These are phyloP conservation scores for Dreissena rostriformis DNA, from an alignment of 1,140 invertebrate genomes.

Conservation along the genomic window DNA sequence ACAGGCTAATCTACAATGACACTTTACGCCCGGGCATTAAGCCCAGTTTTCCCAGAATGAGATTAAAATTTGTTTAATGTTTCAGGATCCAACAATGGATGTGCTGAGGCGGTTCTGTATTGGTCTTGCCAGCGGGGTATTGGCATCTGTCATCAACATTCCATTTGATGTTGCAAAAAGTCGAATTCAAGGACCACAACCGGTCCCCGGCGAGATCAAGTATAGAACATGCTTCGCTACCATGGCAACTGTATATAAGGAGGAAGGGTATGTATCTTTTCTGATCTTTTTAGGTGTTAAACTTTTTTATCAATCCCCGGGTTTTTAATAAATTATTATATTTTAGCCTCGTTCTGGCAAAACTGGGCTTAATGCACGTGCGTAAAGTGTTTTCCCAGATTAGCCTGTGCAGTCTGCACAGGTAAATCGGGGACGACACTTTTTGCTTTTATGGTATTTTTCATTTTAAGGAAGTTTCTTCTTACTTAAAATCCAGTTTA, in stretches of 20 bases:
- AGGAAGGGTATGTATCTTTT: slow-evolving; percentile 89
- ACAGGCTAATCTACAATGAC: no score
- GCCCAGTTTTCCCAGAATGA: no score
- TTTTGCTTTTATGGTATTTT: no score
- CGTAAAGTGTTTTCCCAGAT: no score
- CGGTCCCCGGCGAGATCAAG: slow-evolving; percentile 87
- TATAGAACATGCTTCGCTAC: slow-evolving; percentile 90
- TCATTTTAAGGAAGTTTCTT: no score
- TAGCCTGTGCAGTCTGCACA: no score
- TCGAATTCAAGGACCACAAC: slow-evolving; percentile 94
- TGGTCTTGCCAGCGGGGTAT: slow-evolving; percentile 91
- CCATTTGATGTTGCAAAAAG: slow-evolving; percentile 98
- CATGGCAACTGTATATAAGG: slow-evolving; percentile 89
- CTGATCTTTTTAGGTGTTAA: background rate
- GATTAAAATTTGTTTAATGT: background rate
- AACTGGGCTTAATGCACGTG: no score
- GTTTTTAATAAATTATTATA: background rate
- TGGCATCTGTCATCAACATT: slow-evolving; percentile 94
- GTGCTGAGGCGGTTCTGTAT: slow-evolving; percentile 88
- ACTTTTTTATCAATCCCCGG: background rate
- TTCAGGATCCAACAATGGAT: slow-evolving; percentile 86
- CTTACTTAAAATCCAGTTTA: no score
- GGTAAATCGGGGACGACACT: no score
- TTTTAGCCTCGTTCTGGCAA: background rate
- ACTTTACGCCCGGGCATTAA: no score